phyloP scores from a whole-genome alignment of 2,113 vertebrate genomes.

The Dicaeum eximium region DNA sequence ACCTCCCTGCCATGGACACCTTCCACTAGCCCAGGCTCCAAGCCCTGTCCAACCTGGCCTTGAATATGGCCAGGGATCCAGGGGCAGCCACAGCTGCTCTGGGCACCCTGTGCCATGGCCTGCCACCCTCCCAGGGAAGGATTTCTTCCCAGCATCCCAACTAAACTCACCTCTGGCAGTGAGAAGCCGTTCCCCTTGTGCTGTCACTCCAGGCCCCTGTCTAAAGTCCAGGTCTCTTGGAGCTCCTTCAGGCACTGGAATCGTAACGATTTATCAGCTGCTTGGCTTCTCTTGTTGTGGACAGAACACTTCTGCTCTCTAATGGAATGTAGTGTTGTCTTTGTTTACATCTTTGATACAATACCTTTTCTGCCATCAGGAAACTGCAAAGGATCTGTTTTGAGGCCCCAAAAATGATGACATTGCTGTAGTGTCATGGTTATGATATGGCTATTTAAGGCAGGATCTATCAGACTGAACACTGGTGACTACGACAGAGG shows the following conservation, averaged over 20 bases:
- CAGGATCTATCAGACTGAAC: neutral
- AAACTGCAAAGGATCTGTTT: neutral
- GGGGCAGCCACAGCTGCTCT: neutral
- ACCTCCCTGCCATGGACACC: neutral
- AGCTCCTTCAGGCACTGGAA: neutral
- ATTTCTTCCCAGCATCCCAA: neutral
- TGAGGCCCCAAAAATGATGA: neutral
- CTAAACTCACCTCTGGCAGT: neutral
- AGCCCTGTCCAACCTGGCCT: neutral
- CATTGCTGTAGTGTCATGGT: neutral
- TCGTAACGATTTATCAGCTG: neutral
- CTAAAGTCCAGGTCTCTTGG: neutral
- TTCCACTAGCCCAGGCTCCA: neutral
- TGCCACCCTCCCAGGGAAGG: neutral
- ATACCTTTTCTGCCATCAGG: neutral
- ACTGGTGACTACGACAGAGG: neutral
- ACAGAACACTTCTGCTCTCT: neutral
- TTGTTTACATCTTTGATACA: neutral
- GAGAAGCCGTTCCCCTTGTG: neutral
- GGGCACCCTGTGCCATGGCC: neutral
- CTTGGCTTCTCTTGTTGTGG: neutral
- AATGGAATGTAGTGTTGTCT: neutral
- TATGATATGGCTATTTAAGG: neutral
- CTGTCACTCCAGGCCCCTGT: neutral
- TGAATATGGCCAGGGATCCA: neutral